phyloP scores from a whole-genome alignment of 2,888 invertebrate genomes.

The Desoria tigrina region DNA sequence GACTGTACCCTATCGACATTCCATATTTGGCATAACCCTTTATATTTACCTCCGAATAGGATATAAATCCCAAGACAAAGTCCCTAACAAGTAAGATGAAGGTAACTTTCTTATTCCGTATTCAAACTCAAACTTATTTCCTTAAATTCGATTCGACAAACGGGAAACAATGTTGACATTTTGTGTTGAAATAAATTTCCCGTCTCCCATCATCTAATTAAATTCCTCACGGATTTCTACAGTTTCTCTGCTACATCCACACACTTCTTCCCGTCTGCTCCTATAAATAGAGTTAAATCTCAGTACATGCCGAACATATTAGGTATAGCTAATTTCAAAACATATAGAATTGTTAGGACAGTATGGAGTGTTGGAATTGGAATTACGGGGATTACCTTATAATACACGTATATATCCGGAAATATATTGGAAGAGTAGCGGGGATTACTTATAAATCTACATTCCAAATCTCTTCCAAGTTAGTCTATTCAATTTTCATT shows the following conservation, averaged over 20 bases:
- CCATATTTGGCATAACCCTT: too few relatives aligned
- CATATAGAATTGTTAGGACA: background rate
- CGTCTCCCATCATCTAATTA: constrained; percentile 26
- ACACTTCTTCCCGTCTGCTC: background rate
- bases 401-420: too few relatives aligned
- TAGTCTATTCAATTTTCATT: constrained; percentile 21
- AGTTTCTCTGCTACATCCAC: background rate
- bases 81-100: too few relatives aligned
- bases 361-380: too few relatives aligned
- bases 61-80: too few relatives aligned
- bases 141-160: constrained; percentile 21
- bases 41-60: too few relatives aligned
- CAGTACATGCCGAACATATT: too few relatives aligned
- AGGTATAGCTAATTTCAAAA: background rate
- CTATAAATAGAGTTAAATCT: background rate
- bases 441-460: too few relatives aligned
- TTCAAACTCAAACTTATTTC: constrained; percentile 24
- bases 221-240: constrained; percentile 21
- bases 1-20: too few relatives aligned
- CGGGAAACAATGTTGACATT: constrained; percentile 27
- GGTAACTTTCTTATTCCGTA: background rate
- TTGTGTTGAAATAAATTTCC: constrained; percentile 26
- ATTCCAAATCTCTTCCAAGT: too few relatives aligned
- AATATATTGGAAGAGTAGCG: too few relatives aligned
- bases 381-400: too few relatives aligned